Percentiles rank a stretch among this genome's conserved stretches.
Evolutionary conservation across 2,113 vertebrate species (phyloP).

Genomic region (Oncorhynchus kisutch): DNA sequence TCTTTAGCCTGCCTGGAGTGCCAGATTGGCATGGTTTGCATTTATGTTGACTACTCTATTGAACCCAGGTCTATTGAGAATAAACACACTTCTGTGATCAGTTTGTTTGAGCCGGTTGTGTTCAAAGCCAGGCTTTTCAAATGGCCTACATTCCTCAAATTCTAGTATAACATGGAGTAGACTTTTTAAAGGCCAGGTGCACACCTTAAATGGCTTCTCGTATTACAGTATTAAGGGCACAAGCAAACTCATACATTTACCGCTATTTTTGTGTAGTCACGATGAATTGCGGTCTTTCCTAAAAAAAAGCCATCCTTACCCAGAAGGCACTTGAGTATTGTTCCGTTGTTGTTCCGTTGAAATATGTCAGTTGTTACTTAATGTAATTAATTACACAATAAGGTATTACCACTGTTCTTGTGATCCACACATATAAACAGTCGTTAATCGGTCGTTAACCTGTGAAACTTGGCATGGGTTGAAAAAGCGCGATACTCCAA

Average conservation of each 20-base stretch:
- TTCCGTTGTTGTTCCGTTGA: background rate
- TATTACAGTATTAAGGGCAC: background rate
- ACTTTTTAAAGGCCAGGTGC: background rate
- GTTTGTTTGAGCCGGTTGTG: conserved; percentile 39
- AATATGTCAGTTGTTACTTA: background rate
- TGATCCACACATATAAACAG: conserved; percentile 21
- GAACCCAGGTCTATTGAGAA: no score
- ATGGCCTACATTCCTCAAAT: conserved; percentile 79
- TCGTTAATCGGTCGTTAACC: conserved; percentile 17
- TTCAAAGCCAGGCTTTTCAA: conserved; percentile 61
- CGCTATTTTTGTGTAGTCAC: background rate
- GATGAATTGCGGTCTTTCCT: background rate
- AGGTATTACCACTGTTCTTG: conserved; percentile 2
- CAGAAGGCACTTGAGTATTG: background rate
- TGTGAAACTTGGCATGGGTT: conserved; percentile 27
- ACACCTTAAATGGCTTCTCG: background rate
- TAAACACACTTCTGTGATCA: conserved; percentile 31
- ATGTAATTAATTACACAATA: background rate
- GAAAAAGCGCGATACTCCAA: conserved; percentile 26
- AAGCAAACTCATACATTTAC: background rate
- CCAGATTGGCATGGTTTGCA: no score
- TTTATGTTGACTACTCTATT: no score
- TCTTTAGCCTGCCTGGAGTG: no score
- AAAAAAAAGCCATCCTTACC: background rate
- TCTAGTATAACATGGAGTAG: conserved; percentile 76